Conservation (phyloP, 2,113 vertebrate species). For the Sakesphorus luctuosus region DNA sequence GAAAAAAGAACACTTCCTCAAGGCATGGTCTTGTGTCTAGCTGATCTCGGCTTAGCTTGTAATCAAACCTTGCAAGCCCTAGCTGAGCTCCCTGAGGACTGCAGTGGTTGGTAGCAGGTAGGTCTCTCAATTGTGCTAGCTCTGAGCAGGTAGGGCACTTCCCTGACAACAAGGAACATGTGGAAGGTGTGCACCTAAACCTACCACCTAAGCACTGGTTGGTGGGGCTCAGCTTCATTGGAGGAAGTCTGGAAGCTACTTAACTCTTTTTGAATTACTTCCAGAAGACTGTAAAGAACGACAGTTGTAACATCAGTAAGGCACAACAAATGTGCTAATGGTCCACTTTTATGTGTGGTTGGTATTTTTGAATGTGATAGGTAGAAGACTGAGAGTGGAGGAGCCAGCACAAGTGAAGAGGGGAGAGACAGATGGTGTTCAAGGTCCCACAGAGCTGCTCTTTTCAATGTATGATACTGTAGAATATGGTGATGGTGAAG, state of each 20-base stretch:
- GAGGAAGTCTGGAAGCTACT: not conserved
- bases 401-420: not conserved
- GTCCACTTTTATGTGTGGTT: not conserved
- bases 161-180: not conserved
- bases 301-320: not conserved
- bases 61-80: not conserved
- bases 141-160: not conserved
- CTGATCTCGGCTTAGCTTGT: fast-evolving
- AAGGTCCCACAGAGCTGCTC: not conserved
- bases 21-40: fast-evolving
- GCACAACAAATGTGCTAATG: not conserved
- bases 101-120: not conserved
- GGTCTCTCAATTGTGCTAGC: not conserved
- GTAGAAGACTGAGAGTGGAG: not conserved
- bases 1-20: not conserved
- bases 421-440: not conserved
- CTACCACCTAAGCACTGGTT: not conserved
- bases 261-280: not conserved
- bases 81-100: not conserved
- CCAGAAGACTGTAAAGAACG: not conserved
- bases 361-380: not conserved
- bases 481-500: not conserved
- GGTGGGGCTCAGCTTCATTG: not conserved
- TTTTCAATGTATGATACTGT: not conserved
- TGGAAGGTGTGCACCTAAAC: not conserved